A percentile compares a stretch with the other conserved stretches of the same genome.
These are phyloP conservation scores for Lasiommata megera DNA, from an alignment of 2,888 invertebrate species.

Conservation along the genomic window DNA sequence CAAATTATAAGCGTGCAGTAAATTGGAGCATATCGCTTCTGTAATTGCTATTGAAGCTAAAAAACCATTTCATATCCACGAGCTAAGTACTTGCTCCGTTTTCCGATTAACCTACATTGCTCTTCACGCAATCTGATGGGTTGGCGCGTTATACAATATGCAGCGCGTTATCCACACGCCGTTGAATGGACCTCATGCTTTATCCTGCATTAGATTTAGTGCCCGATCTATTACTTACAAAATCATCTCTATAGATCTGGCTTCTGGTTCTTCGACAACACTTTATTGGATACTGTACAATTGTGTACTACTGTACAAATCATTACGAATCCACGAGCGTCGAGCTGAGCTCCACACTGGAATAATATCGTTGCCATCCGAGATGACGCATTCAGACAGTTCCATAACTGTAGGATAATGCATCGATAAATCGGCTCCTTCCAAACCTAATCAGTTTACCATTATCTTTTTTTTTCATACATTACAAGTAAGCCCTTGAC, in stretches of 20 bases:
- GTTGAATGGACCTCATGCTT: constrained; percentile 22
- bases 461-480: too few species aligned
- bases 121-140: constrained; percentile 24
- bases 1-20: background rate
- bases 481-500: too few species aligned
- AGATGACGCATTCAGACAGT: too few species aligned
- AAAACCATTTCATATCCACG: constrained; percentile 19
- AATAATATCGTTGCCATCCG: too few species aligned
- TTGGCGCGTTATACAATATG: constrained; percentile 27
- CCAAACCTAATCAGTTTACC: too few species aligned
- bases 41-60: background rate
- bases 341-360: too few species aligned
- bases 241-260: background rate
- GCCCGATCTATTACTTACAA: constrained; percentile 18
- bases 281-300: background rate
- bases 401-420: too few species aligned
- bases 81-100: constrained; percentile 12
- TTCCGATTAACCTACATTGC: constrained; percentile 30
- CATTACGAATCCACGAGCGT: too few species aligned
- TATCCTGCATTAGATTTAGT: constrained; percentile 24
- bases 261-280: background rate
- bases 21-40: background rate
- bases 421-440: too few species aligned
- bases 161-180: constrained; percentile 20
- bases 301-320: too few species aligned